Conservation (phyloP, 2,113 vertebrate species). For the Tympanuchus pallidicinctus region DNA sequence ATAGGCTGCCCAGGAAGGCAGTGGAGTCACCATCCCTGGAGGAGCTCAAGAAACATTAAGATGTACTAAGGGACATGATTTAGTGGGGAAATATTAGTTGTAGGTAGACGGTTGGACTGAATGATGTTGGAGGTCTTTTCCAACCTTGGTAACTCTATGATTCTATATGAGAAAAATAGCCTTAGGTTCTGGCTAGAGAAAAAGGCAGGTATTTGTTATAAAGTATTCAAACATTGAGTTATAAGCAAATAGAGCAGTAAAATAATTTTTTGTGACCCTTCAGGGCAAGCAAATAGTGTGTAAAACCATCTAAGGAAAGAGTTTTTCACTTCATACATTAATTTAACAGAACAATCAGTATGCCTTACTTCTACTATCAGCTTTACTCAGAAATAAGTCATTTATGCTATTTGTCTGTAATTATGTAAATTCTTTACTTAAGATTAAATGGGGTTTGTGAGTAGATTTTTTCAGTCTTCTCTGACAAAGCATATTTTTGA, state of each 20-base stretch:
- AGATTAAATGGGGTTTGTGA: not conserved
- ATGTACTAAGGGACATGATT: too few relatives aligned
- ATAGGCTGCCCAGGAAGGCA: too few relatives aligned
- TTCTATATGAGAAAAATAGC: not conserved
- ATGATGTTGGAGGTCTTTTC: too few relatives aligned
- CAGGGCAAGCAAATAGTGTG: not conserved
- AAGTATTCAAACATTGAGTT: conserved; percentile 22
- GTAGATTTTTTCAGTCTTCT: not conserved
- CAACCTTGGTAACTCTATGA: too few relatives aligned
- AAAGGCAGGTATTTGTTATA: not conserved
- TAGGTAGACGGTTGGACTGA: too few relatives aligned
- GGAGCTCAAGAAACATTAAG: too few relatives aligned
- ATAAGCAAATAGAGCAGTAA: not conserved
- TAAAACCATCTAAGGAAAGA: not conserved
- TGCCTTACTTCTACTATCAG: not conserved
- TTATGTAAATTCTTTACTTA: not conserved
- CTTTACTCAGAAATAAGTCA: not conserved
- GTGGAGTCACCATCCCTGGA: too few relatives aligned
- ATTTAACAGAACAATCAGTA: not conserved
- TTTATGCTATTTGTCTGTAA: not conserved
- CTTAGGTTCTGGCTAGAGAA: not conserved
- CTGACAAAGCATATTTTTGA: not conserved
- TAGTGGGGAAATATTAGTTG: too few relatives aligned
- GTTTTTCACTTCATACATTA: not conserved
- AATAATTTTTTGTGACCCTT: not conserved